phyloP scores from a whole-genome alignment of 2,797 vertebrate species.

The Uromys caudimaculatus region DNA sequence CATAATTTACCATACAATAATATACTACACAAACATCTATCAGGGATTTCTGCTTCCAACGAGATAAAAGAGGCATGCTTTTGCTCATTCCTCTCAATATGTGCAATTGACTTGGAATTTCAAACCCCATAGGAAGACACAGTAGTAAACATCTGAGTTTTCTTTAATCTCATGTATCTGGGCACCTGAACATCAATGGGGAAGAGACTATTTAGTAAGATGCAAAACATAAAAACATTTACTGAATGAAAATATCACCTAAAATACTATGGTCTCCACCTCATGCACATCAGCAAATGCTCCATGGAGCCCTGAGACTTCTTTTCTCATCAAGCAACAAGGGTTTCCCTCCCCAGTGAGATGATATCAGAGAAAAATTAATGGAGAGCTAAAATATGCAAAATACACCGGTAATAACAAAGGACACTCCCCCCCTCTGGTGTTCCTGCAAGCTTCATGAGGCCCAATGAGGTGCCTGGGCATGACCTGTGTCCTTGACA shows the following conservation, averaged over 20 bases:
- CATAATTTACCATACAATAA: conserved; percentile 27
- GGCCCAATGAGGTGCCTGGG: background rate
- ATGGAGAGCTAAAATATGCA: background rate
- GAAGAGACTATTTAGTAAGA: background rate
- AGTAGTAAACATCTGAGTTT: background rate
- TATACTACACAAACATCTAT: background rate
- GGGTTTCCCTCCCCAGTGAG: background rate
- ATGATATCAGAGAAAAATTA: background rate
- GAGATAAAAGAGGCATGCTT: background rate
- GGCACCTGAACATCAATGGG: background rate
- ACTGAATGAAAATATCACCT: background rate
- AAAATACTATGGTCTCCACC: background rate
- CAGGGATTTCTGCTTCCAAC: conserved; percentile 10
- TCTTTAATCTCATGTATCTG: background rate
- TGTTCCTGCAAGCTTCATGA: background rate
- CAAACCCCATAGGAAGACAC: background rate
- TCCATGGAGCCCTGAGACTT: background rate
- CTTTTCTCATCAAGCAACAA: background rate
- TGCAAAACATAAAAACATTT: background rate
- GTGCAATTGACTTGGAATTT: background rate
- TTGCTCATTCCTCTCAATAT: background rate
- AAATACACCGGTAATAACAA: background rate
- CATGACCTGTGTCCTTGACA: background rate
- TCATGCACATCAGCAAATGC: background rate
- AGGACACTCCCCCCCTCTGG: background rate